These are phyloP conservation scores for Meda fulgida DNA, from an alignment of 2,797 vertebrate species.

Conservation along the genomic window DNA sequence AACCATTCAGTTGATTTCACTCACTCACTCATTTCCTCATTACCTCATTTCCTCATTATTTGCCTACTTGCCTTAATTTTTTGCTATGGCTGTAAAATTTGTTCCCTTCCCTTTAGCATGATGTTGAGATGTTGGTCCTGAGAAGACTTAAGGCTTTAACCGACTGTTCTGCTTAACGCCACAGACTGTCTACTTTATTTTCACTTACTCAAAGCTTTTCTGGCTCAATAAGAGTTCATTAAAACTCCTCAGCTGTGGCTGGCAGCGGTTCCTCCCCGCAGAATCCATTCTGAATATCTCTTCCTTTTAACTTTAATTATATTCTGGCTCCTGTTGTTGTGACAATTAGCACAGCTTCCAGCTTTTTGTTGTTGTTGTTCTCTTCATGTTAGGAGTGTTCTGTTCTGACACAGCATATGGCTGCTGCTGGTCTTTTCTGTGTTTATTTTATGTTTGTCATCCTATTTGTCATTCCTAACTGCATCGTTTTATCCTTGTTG, in stretches of 20 bases:
- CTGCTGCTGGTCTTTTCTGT: not conserved
- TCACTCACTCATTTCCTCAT: not conserved
- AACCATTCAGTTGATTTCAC: not conserved
- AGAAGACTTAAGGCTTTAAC: conserved; percentile 5
- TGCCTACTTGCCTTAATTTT: not conserved
- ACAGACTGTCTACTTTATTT: conserved; percentile 9
- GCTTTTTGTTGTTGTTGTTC: conserved; percentile 22
- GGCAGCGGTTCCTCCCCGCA: not conserved
- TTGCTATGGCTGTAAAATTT: not conserved
- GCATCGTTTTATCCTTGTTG: not conserved
- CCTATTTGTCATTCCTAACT: not conserved
- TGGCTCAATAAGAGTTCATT: conserved; percentile 7
- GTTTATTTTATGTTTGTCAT: not conserved
- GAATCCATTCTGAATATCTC: conserved; percentile 9
- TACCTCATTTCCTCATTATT: conserved; percentile 8
- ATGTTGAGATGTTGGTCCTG: not conserved
- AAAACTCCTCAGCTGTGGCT: conserved; percentile 10
- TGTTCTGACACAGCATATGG: not conserved
- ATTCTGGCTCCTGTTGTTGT: conserved; percentile 14
- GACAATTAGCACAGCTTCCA: conserved; percentile 31
- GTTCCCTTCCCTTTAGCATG: not conserved
- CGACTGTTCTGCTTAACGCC: not conserved
- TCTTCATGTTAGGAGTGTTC: conserved; percentile 10
- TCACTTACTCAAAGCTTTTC: conserved; percentile 13
- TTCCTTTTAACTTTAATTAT: conserved; percentile 30